Base-by-base conservation (phyloP, 2,797 vertebrate species). In the Epinephelus malabaricus region DNA sequence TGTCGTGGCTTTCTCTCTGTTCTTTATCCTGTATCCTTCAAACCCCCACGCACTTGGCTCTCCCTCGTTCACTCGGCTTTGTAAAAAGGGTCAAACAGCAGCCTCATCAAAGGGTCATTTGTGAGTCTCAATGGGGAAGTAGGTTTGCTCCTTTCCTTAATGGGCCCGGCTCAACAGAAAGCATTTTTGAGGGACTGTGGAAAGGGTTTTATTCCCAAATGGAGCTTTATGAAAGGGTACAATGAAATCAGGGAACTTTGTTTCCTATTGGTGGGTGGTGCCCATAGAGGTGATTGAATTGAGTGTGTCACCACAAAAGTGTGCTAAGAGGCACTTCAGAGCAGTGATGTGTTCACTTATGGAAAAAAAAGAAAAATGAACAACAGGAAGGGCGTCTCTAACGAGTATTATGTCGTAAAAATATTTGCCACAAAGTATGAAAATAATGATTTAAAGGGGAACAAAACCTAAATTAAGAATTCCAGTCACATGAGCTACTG, bases 31-130 rank as follows among this genome's bases (percentile, higher is more conserved):
- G 30, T 69, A 71, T 73, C 77, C 83, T 67, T 74, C 67, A 90
- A 83, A 76, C 84, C 87, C 66, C 55, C 71, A 67, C 18, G 43
- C 85, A 77, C 59, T 70, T 27, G 7, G 45, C 18, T 34, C 34
- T 34, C 34, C 34, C 34, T 34, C 34, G 3, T 79, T 86, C 87
- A 54, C 51, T 81, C 67, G 71, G 92, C 84, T 91, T 88, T 88
- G 82, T 84, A 81, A 72, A 91, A 89, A 78, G 76, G 84, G 92
- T 92, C 90, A 92, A 84, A 92, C 90, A 92, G 90, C 86, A 87
- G 72, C 61, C 81, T 92, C 90, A 93, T 94, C 86, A 94, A 92
- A 92, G 88, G 86, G 82, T 89, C 89, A 82, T 94, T 94, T 92
- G 86, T 84, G 76, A 89, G 80, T 85, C 89, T 92, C 89, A 80